phyloP scores from a whole-genome alignment of 2,113 vertebrate species.

The Cheirogaleus medius region DNA sequence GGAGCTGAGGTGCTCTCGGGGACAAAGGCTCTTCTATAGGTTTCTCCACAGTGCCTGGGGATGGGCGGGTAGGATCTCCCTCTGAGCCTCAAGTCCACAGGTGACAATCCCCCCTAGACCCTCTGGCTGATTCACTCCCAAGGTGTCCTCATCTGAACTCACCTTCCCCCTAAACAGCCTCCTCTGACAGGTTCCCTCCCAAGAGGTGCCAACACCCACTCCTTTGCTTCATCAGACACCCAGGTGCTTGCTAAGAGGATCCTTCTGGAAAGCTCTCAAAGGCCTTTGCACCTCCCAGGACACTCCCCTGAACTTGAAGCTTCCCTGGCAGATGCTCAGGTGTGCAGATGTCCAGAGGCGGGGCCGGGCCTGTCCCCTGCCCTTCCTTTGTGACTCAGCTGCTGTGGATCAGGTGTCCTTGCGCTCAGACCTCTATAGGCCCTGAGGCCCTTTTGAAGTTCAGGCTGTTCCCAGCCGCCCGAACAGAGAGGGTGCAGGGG shows the following conservation, averaged over 20 bases:
- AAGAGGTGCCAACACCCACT: background rate
- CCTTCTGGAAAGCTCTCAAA: background rate
- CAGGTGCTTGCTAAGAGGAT: background rate
- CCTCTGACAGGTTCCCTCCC: background rate
- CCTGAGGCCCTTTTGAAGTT: background rate
- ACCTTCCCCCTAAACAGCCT: background rate
- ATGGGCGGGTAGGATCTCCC: background rate
- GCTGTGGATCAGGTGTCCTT: background rate
- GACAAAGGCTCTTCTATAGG: background rate
- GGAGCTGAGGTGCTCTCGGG: background rate
- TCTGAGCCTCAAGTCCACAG: background rate
- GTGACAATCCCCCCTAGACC: background rate
- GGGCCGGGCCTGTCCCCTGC: background rate
- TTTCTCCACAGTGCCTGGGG: background rate
- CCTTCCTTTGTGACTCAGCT: fast-evolving
- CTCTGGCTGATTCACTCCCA: background rate
- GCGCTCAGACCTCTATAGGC: background rate
- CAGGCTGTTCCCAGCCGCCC: background rate
- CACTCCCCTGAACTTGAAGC: background rate
- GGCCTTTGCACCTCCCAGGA: background rate
- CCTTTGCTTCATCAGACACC: background rate
- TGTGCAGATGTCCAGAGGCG: background rate
- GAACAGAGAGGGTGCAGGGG: background rate
- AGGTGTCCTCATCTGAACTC: background rate
- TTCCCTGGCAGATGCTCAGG: background rate